Evolutionary conservation across 2,113 vertebrate species (phyloP).

Genomic region (Phasianus colchicus): DNA sequence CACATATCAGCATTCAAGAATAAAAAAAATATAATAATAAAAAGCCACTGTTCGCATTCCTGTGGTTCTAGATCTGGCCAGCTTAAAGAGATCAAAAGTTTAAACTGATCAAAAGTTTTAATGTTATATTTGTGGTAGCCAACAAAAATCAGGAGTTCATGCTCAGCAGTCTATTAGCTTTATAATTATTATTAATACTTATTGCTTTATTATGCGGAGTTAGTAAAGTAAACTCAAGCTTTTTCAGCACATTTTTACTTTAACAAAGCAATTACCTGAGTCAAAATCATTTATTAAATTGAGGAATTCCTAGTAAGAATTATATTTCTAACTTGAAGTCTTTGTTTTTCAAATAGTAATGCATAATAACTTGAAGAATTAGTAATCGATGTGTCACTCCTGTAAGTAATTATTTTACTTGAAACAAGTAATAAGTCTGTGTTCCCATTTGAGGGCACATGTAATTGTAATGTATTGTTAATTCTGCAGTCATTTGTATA

Average conservation of each 20-base stretch:
- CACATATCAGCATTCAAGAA: neutral
- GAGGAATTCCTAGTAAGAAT: conserved; percentile 59
- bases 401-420: conserved; percentile 63
- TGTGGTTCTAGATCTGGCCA: neutral
- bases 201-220: conserved; percentile 44
- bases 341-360: conserved; percentile 68
- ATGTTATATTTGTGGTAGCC: conserved; percentile 8
- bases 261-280: conserved; percentile 68
- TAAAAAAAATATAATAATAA: neutral
- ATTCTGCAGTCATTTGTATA: conserved; percentile 50
- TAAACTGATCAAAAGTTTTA: conserved; percentile 14
- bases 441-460: conserved; percentile 55
- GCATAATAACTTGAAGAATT: conserved; percentile 66
- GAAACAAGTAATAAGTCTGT: conserved; percentile 63
- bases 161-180: conserved; percentile 43
- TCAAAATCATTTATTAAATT: conserved; percentile 68
- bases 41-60: neutral
- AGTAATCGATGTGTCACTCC: conserved; percentile 67
- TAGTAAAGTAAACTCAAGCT: conserved; percentile 50
- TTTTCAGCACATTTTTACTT: conserved; percentile 64
- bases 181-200: conserved; percentile 66
- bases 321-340: conserved; percentile 52
- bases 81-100: neutral
- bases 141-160: conserved; percentile 36
- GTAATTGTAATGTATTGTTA: conserved; percentile 66